phyloP scores from a whole-genome alignment of 2,888 invertebrate genomes.

The Adelognathus sp. region DNA sequence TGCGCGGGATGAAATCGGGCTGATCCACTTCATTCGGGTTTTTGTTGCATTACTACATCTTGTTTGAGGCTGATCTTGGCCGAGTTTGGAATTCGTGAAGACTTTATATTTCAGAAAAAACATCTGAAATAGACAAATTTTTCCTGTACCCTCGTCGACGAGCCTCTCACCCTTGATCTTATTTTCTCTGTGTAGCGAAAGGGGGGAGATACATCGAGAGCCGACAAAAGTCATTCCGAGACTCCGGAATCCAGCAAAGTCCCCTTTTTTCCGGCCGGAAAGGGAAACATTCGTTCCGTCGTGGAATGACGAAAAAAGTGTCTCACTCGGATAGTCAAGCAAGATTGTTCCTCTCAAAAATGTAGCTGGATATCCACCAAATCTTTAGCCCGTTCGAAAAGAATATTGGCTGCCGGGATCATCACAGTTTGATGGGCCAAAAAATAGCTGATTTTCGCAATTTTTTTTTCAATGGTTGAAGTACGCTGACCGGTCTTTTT shows the following conservation, averaged over 20 bases:
- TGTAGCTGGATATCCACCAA: too few relatives aligned
- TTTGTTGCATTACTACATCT: background rate
- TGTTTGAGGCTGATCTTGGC: background rate
- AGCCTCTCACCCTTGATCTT: conserved; percentile 43
- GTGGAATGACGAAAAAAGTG: conserved; percentile 38
- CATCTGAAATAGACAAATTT: background rate
- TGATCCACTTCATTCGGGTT: background rate
- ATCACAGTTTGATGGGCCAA: too few relatives aligned
- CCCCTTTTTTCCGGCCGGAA: conserved; percentile 65
- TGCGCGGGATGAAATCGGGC: conserved; percentile 2
- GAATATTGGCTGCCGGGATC: too few relatives aligned
- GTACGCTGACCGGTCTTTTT: too few relatives aligned
- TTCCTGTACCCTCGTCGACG: conserved; percentile 1
- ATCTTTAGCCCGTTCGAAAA: too few relatives aligned
- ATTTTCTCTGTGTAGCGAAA: conserved; percentile 7
- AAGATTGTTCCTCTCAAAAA: background rate
- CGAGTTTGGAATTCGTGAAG: background rate
- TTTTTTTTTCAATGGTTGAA: too few relatives aligned
- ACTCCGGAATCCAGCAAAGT: conserved; percentile 44
- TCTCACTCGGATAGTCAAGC: background rate
- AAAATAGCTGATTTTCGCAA: too few relatives aligned
- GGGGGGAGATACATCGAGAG: conserved; percentile 17
- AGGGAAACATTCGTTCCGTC: conserved; percentile 68
- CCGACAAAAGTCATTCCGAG: conserved; percentile 54
- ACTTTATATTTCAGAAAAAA: background rate